Base-by-base conservation (phyloP, 2,888 invertebrate species). In the Athrips mouffetella region DNA sequence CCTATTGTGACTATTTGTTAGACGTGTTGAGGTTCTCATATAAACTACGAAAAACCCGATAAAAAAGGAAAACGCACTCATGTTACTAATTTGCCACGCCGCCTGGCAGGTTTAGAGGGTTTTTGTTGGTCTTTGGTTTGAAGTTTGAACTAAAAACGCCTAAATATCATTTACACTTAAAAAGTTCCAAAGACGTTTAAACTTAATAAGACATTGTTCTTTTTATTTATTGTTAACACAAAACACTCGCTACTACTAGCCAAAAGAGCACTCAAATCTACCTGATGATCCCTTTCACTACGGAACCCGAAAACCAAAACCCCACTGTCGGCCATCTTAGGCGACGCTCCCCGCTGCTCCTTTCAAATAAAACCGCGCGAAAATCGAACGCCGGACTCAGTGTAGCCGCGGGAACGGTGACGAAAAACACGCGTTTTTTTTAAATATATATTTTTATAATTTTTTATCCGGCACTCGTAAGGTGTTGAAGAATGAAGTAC, bases 401-500 rank as follows among this genome's bases (percentile, higher is more conserved):
- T 86, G 71, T 74, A 65, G 67, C 70, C 67, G 76, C 76, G 74
- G 67, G 67, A 66, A 70, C 69, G 60, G 65, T 72, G 75, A 72
- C 72, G 71, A 70, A 67, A 51, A 67, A 72, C 73, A 76, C 67
- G 70, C 66, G 65, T 62, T 21, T 25, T 61, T 65, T 62, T 67
- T 67, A 70, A 62, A 55, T 62, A 62, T 66, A 18, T 45, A 59
- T 60, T 54, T 59, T 44, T 31, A 30, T 44, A 31, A 60, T 64
- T 65, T 58, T 58, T 67, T 59, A 52, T 65, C 67, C 70, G 63
- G 67, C 73, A 73, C 66, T 67, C 67, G 37, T 37, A 37, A 37
- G 37, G 37, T 37, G 37, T 37, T 37, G 37, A 21, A 21, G 8
- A 37, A 91, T 91, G 91, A 91, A 91, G 78, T 85, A 80, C 69